Evolutionary conservation across 2,888 invertebrate genomes (phyloP).

Genomic region (Alitta virens): DNA sequence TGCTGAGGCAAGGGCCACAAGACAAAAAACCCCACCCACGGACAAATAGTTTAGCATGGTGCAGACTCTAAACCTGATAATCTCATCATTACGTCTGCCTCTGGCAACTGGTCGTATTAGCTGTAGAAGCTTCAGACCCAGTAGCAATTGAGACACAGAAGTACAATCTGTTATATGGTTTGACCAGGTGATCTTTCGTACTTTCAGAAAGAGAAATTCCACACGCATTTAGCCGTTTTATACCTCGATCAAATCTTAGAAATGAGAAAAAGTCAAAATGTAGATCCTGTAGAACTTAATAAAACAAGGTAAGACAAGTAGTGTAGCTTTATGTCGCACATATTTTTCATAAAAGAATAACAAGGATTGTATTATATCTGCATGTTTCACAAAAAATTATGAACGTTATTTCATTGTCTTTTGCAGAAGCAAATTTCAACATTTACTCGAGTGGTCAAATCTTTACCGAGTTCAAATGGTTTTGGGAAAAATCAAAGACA

Average conservation of each 20-base stretch:
- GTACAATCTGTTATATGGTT: too few relatives aligned
- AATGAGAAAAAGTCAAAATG: conserved; percentile 42
- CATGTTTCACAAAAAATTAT: neutral
- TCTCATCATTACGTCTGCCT: too few relatives aligned
- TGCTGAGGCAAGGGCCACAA: too few relatives aligned
- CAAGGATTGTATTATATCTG: too few relatives aligned
- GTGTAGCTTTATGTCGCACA: too few relatives aligned
- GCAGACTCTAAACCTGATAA: too few relatives aligned
- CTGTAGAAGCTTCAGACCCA: too few relatives aligned
- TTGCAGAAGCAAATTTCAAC: conserved; percentile 53
- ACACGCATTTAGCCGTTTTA: conserved; percentile 59
- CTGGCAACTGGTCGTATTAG: too few relatives aligned
- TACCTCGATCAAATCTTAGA: conserved; percentile 57
- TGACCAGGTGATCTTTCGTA: conserved; percentile 9
- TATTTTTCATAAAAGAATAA: too few relatives aligned
- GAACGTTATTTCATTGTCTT: neutral
- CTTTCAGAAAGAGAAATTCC: conserved; percentile 59
- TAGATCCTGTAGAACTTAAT: conserved; percentile 43
- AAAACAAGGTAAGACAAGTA: conserved; percentile 51
- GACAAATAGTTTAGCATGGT: too few relatives aligned
- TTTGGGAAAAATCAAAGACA: conserved; percentile 58
- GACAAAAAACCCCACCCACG: too few relatives aligned
- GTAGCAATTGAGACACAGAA: too few relatives aligned
- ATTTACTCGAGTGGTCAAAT: conserved; percentile 56
- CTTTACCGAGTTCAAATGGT: conserved; percentile 58